Percentiles rank a stretch among this genome's conserved stretches.
phyloP scores from a whole-genome alignment of 2,888 invertebrate species.

The Phlogophora meticulosa region DNA sequence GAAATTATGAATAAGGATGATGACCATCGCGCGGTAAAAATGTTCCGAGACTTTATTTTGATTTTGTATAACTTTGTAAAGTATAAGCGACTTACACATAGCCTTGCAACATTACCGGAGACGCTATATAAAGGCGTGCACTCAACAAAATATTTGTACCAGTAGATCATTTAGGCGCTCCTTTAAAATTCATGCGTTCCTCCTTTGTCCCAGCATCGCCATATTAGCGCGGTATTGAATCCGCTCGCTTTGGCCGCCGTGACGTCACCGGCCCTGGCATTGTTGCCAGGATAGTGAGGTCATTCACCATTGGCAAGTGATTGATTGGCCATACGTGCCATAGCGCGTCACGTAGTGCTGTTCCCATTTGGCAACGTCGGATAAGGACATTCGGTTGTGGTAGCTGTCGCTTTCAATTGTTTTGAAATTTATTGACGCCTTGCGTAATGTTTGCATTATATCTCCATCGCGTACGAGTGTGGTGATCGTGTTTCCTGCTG shows the following conservation, averaged over 20 bases:
- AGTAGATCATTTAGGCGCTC: conserved; percentile 58
- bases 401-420: conserved; percentile 68
- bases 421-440: conserved; percentile 65
- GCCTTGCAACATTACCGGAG: conserved; percentile 15
- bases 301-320: conserved; percentile 80
- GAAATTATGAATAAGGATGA: too few relatives aligned
- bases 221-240: conserved; percentile 66
- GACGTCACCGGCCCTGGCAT: conserved; percentile 75
- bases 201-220: conserved; percentile 64
- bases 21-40: not conserved
- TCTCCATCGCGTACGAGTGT: conserved; percentile 56
- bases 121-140: conserved; percentile 30
- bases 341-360: conserved; percentile 58
- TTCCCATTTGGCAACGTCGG: conserved; percentile 68
- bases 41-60: not conserved
- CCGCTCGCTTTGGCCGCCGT: conserved; percentile 62
- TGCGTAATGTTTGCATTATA: conserved; percentile 57
- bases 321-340: conserved; percentile 80
- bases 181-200: conserved; percentile 59
- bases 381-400: conserved; percentile 67
- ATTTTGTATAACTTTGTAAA: not conserved
- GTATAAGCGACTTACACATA: not conserved
- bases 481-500: conserved; percentile 50
- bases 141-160: conserved; percentile 51
- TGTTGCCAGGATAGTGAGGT: conserved; percentile 78